Evolutionary conservation across 1,140 invertebrate species (phyloP), one percentile per base, ranked within the genome.

Genomic region (Bombus waltoni): DNA sequence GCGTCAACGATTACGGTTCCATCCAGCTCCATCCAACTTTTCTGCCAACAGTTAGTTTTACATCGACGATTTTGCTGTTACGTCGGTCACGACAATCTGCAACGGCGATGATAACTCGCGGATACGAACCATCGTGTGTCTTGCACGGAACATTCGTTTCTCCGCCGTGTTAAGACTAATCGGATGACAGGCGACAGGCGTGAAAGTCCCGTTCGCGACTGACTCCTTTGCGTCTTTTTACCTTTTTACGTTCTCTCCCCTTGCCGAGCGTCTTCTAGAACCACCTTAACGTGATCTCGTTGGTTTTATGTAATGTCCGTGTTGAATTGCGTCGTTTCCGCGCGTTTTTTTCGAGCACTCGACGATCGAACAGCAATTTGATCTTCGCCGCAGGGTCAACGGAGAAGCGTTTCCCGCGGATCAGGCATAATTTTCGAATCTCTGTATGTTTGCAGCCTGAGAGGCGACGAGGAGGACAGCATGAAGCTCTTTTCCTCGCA

Each of bases 401-500:
- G 40, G 47, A 25, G 75, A n/a, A 72, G 0, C 32, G 10, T 8
- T n/a, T 66, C 8, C 25, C n/a, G n/a, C 35, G 65, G 25, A 59
- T 15, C 83, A 66, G 53, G 28, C 53, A 79, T 79, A 84, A 84
- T 72, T 79, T 32, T 79, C 68, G n/a, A 79, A 84, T 79, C 66
- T 84, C 28, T 78, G n/a, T 83, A 59, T 87, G 81, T 89, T 87
- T 65, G 80, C 88, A 89, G 88, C 68, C 44, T 89, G 22, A 74
- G 38, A 38, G 73, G 71, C 76, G 68, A 87, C 77, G 82, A 89
- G 57, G 85, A 89, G 70, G 88, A 89, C 59, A 89, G 38, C 22
- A 89, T 89, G 88, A 76, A 35, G 85, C 88, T 89, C 28, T 89
- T 86, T 25, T 83, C 83, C 38, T 83, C 88, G 42, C 57, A 74